Evolutionary conservation across 2,113 vertebrate species (phyloP).

Genomic region (Craseonycteris thonglongyai): DNA sequence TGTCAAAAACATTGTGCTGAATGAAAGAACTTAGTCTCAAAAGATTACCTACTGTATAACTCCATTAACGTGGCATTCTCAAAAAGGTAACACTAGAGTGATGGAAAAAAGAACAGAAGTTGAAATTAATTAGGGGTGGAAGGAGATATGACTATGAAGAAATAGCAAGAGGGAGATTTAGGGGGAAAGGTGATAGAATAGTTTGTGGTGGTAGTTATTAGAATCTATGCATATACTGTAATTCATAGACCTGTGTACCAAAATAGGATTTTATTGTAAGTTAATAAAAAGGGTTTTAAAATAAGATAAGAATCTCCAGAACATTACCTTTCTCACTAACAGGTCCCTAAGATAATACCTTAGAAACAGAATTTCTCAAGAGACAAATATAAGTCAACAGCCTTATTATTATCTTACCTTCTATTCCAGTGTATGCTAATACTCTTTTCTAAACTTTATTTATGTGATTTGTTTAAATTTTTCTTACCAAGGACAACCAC

Average conservation of each 20-base stretch:
- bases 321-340: not conserved
- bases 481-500: not conserved
- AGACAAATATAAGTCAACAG: not conserved
- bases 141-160: not conserved
- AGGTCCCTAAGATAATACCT: not conserved
- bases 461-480: conserved; percentile 10
- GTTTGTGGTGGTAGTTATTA: not conserved
- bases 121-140: not conserved
- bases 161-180: not conserved
- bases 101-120: not conserved
- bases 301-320: not conserved
- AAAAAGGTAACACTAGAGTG: not conserved
- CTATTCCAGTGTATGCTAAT: not conserved
- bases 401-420: not conserved
- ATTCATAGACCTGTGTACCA: not conserved
- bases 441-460: not conserved
- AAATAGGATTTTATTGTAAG: not conserved
- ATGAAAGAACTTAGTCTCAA: not conserved
- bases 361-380: not conserved
- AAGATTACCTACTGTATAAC: not conserved
- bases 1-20: not conserved
- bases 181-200: not conserved
- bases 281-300: not conserved
- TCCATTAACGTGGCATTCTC: not conserved
- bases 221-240: not conserved